A percentile compares a stretch with the other conserved stretches of the same genome.
Conservation (phyloP, 1,140 invertebrate genomes). For the Anoplophora glabripennis region DNA sequence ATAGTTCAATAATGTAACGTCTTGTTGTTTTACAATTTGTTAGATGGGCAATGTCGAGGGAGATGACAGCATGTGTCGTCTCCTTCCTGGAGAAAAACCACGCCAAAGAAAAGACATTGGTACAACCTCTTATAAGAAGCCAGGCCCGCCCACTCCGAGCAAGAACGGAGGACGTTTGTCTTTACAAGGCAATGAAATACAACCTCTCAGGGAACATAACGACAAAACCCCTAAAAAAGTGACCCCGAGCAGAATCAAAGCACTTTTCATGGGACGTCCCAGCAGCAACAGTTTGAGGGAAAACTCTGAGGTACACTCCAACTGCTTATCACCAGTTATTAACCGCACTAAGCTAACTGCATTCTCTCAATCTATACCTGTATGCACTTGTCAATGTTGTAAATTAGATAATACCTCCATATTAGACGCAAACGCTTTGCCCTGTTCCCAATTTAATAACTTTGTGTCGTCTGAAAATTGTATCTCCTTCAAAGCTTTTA, state of each 20-base stretch:
- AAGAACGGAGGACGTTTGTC: slow-evolving; percentile 75
- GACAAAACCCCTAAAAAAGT: slow-evolving; percentile 37
- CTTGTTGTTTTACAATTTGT: slow-evolving; percentile 1
- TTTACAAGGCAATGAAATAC: slow-evolving; percentile 52
- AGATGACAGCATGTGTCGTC: slow-evolving; percentile 60
- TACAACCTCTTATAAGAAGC: slow-evolving; percentile 73
- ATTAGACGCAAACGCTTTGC: no score
- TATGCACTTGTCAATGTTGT: slow-evolving; percentile 3
- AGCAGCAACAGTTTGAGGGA: slow-evolving; percentile 19
- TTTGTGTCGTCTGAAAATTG: neutral
- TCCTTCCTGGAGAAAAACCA: slow-evolving; percentile 56
- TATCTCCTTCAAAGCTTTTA: neutral
- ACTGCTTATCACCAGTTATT: slow-evolving; percentile 10
- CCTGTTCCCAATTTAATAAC: no score
- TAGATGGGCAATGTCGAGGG: slow-evolving; percentile 57
- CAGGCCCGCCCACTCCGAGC: slow-evolving; percentile 78
- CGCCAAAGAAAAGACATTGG: slow-evolving; percentile 56
- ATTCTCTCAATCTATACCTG: neutral
- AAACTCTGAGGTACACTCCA: slow-evolving; percentile 30
- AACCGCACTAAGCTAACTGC: neutral
- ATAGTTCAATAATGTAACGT: neutral
- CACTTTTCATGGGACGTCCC: slow-evolving; percentile 34
- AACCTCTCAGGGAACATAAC: slow-evolving; percentile 39
- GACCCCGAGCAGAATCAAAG: slow-evolving; percentile 38
- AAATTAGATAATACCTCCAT: slow-evolving; percentile 1